Evolutionary conservation across 2,888 invertebrate species (phyloP).

Genomic region (Noctua pronuba): DNA sequence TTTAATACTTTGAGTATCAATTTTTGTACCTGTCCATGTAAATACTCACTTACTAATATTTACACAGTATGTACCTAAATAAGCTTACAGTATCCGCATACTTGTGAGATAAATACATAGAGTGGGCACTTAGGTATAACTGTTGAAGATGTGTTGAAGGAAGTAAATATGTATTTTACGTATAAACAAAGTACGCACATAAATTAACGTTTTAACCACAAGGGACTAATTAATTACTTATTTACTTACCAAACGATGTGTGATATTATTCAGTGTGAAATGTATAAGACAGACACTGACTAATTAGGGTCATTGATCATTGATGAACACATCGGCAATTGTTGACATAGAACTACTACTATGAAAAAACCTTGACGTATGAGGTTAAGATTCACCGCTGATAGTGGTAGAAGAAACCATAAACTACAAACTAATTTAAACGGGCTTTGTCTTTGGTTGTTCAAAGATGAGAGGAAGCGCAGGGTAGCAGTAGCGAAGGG

Average conservation of each 20-base stretch:
- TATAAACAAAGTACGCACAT: slow-evolving; percentile 12
- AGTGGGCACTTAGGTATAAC: slow-evolving; percentile 2
- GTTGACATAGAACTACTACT: not conserved
- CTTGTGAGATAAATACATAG: slow-evolving; percentile 25
- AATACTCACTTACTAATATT: not conserved
- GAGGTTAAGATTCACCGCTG: not conserved
- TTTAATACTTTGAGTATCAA: not conserved
- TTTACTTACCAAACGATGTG: slow-evolving; percentile 14
- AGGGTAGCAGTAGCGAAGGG: too few relatives aligned
- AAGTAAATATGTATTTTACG: slow-evolving; percentile 44
- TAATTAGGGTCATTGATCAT: slow-evolving; percentile 11
- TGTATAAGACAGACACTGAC: not conserved
- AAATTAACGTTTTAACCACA: not conserved
- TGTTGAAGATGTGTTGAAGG: slow-evolving; percentile 8
- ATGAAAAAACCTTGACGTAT: not conserved
- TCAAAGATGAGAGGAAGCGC: not conserved
- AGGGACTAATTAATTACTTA: slow-evolving; percentile 16
- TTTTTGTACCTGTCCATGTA: not conserved
- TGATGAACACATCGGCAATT: not conserved
- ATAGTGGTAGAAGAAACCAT: not conserved
- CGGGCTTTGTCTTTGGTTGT: not conserved
- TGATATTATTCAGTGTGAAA: slow-evolving; percentile 34
- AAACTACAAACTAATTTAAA: not conserved
- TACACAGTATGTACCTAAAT: not conserved
- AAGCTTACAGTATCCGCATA: slow-evolving; percentile 26